Base-by-base conservation (phyloP, 2,888 invertebrate species). In the Galerucella nymphaeae region DNA sequence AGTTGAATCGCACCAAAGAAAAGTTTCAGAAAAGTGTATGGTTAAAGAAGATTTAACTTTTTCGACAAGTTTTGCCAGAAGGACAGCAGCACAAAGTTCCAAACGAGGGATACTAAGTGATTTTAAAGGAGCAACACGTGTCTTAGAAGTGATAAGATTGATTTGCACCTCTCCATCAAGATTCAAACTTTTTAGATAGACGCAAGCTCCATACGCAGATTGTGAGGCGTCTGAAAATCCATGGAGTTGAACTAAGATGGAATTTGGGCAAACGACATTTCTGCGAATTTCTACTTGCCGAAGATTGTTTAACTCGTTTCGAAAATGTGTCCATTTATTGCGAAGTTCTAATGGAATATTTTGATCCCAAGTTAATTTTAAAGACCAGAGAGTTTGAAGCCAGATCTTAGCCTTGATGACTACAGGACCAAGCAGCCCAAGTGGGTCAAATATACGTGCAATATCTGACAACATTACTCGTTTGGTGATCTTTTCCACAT, bases 361-460 rank as follows among this genome's bases (percentile, higher is more conserved):
- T 13, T 67, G 58, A 58, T 71, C 66, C 71, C 66, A 75, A 20
- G 23, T 38, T 50, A 72, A n/a, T 45, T 75, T 72, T 14, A 50
- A 20, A 41, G 41, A n/a, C 75, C 66, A 75, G n/a, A 72, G 18
- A 23, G 38, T 61, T 38, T 75, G 72, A 11, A 75, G 14, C 3
- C 65, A 16, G 50, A 75, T 53, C 50, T 74, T 72, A 16, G 64
- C 58, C 8, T 18, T 55, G 11, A 72, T 72, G 13, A 68, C 50
- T 50, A 38, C 50, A 53, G 68, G 68, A 67, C 61, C 62, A 18
- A 71, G 16, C 42, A 66, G 41, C 18, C 61, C 71, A 6, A 71
- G 53, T 48, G 57, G 72, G n/a, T 68, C 67, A 42, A 72, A 72
- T 50, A 72, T 72, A 38, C 41, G 48, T 18, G 72, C 61, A 57